Percentiles rank a stretch among this genome's conserved stretches.
Evolutionary conservation across 37 sponge, comb jelly and placozoan species (phyloP).

Genomic region (Haliclona indistincta): DNA sequence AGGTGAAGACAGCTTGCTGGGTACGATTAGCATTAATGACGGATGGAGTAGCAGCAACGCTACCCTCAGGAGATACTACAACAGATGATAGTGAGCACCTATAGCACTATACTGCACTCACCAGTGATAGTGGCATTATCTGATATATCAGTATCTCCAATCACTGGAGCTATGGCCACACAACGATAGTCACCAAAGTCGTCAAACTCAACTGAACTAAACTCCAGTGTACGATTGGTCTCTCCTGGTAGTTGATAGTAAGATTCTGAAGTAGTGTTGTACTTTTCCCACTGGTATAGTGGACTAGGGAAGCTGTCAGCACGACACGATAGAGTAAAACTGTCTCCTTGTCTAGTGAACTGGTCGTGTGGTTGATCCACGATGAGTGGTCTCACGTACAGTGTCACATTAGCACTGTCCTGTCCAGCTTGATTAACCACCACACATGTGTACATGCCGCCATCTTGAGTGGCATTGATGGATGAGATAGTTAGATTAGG

Average conservation of each 20-base stretch:
- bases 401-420: not conserved
- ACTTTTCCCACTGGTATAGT: not conserved
- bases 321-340: not conserved
- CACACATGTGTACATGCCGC: not conserved
- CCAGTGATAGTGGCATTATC: slow-evolving; percentile 1
- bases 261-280: not conserved
- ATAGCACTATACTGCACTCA: too few species aligned
- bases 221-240: not conserved
- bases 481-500: not conserved
- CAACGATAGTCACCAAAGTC: slow-evolving; percentile 27
- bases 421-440: slow-evolving; percentile 1
- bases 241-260: not conserved
- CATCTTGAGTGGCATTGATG: slow-evolving; percentile 3
- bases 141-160: not conserved
- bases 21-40: not conserved
- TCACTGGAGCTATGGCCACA: not conserved
- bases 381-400: slow-evolving; percentile 3
- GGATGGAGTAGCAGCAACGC: not conserved
- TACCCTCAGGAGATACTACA: slow-evolving; percentile 33
- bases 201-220: slow-evolving; percentile 3
- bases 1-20: not conserved
- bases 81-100: too few species aligned
- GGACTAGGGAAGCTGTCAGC: slow-evolving; percentile 23
- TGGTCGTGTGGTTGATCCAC: not conserved
- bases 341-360: not conserved